Evolutionary conservation across 1,140 invertebrate genomes (phyloP).

Genomic region (Coenobita brevimanus): DNA sequence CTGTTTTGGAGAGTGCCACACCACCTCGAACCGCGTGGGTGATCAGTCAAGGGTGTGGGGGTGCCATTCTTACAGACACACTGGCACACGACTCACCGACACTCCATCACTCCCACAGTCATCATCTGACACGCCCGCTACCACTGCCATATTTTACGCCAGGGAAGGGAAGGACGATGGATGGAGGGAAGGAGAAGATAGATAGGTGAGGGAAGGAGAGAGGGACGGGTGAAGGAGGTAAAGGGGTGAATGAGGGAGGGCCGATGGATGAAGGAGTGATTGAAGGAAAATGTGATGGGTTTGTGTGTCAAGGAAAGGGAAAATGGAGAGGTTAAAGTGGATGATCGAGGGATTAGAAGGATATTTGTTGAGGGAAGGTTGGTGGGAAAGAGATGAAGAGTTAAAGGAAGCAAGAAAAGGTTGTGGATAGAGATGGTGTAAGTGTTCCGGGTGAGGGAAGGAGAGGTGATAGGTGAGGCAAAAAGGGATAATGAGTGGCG

Average conservation of each 20-base stretch:
- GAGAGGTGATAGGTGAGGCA: too few species aligned
- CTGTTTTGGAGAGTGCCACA: constrained; percentile 20
- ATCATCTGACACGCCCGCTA: constrained; percentile 60
- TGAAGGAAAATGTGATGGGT: too few species aligned
- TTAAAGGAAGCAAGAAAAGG: too few species aligned
- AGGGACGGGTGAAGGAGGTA: not conserved
- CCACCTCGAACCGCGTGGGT: too few species aligned
- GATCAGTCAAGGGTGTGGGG: constrained; percentile 38
- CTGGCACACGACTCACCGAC: constrained; percentile 47
- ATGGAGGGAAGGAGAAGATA: not conserved
- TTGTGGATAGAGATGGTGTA: too few species aligned
- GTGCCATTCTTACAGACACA: constrained; percentile 63
- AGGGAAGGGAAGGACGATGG: not conserved
- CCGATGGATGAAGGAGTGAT: not conserved
- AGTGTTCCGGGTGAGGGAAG: too few species aligned
- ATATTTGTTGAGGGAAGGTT: too few species aligned
- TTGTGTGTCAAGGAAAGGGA: too few species aligned
- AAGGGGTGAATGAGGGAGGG: not conserved
- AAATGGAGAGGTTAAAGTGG: too few species aligned
- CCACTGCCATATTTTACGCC: constrained; percentile 61
- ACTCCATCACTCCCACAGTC: constrained; percentile 60
- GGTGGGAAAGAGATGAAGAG: too few species aligned
- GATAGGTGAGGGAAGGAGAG: not conserved
- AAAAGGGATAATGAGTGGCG: too few species aligned
- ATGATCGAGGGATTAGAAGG: too few species aligned